Conservation (phyloP, 2,113 vertebrate genomes). For the Tragelaphus scriptus region DNA sequence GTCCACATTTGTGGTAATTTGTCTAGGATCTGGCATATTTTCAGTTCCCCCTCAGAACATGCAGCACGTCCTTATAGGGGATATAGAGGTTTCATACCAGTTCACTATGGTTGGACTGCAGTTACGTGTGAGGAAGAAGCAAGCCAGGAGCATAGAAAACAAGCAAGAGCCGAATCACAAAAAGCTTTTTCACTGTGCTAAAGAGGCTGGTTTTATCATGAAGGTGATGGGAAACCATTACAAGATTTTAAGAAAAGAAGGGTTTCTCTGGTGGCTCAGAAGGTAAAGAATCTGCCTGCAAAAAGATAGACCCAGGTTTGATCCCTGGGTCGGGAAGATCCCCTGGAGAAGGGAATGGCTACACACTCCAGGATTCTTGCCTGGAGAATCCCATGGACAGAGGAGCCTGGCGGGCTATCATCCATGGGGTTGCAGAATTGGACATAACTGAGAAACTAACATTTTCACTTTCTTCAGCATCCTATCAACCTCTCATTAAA, state of each 20-base stretch:
- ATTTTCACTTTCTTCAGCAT: neutral
- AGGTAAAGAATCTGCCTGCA: neutral
- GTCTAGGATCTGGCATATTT: neutral
- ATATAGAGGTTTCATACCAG: neutral
- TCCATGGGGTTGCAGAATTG: neutral
- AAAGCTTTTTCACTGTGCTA: neutral
- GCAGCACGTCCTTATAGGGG: neutral
- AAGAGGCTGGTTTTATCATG: neutral
- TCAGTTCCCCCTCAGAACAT: neutral
- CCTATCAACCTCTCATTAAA: neutral
- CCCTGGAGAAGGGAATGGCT: neutral
- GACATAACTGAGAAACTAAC: neutral
- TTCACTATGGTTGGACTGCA: neutral
- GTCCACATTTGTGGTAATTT: neutral
- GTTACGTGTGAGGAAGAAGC: neutral
- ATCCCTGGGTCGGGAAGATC: neutral
- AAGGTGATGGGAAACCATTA: neutral
- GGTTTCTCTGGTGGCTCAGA: neutral
- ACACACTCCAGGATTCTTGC: neutral
- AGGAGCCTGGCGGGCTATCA: neutral
- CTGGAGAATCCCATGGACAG: neutral
- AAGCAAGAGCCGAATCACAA: neutral
- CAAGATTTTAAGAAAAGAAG: neutral
- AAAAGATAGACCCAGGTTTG: neutral
- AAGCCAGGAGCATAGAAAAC: neutral